phyloP scores from a whole-genome alignment of 2,888 invertebrate genomes.

The Megaustenia siamemsis region DNA sequence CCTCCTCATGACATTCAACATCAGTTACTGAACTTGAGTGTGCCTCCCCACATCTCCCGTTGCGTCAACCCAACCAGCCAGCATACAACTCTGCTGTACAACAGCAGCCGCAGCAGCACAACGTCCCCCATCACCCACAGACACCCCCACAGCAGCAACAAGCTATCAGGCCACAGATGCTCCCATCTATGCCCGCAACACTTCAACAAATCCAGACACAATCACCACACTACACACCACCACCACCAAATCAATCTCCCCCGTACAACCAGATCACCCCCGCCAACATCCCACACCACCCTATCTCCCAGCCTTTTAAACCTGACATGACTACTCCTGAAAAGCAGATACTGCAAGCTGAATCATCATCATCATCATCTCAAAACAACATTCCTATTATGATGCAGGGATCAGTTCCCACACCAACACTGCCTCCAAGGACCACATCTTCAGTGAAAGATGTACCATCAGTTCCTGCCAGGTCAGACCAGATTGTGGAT shows the following conservation, averaged over 20 bases:
- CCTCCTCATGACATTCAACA: slow-evolving; percentile 31
- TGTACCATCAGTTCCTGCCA: not conserved
- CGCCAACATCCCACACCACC: not conserved
- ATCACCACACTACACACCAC: not conserved
- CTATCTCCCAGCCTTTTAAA: not conserved
- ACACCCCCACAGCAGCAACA: slow-evolving; percentile 30
- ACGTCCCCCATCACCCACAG: slow-evolving; percentile 5
- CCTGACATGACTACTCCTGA: not conserved
- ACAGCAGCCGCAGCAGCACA: slow-evolving; percentile 8
- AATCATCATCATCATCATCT: not conserved
- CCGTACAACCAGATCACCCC: not conserved
- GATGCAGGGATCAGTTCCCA: not conserved
- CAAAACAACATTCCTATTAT: slow-evolving; percentile 37
- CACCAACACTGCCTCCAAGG: not conserved
- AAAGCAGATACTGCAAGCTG: not conserved
- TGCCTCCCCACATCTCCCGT: slow-evolving; percentile 43
- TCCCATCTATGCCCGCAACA: not conserved
- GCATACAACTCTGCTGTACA: slow-evolving; percentile 6
- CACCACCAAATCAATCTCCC: not conserved
- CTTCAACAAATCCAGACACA: slow-evolving; percentile 23
- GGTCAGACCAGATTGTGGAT: not conserved
- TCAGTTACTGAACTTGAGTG: slow-evolving; percentile 13
- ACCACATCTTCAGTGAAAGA: slow-evolving; percentile 21
- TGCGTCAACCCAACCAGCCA: not conserved
- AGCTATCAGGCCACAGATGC: slow-evolving; percentile 23